These are phyloP conservation scores for Microctenopoma lineatum DNA, from an alignment of 2,797 vertebrate genomes.

Conservation along the genomic window DNA sequence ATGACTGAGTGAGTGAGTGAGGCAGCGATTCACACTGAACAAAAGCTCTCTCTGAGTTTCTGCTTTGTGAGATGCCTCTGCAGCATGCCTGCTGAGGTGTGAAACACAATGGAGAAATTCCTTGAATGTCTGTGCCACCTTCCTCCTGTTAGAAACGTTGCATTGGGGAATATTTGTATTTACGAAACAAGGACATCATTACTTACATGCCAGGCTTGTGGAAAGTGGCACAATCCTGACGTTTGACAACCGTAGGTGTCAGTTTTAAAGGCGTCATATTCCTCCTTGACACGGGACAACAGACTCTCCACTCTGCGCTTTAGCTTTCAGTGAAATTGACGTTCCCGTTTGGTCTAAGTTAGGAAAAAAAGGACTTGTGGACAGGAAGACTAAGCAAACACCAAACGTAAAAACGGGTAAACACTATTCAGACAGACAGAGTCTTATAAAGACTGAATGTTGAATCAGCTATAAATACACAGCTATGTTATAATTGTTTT, in stretches of 20 bases:
- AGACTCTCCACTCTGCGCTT: slow-evolving; percentile 67
- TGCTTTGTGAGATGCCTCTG: slow-evolving; percentile 47
- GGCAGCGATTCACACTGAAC: slow-evolving; percentile 56
- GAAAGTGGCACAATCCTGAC: slow-evolving; percentile 18
- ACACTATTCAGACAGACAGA: slow-evolving; percentile 72
- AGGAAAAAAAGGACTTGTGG: slow-evolving; percentile 58
- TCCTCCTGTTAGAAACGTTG: slow-evolving; percentile 1
- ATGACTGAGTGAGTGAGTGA: slow-evolving; percentile 61
- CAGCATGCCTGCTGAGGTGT: slow-evolving; percentile 28
- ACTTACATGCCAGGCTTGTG: not conserved
- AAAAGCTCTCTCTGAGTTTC: slow-evolving; percentile 41
- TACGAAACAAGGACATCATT: not conserved
- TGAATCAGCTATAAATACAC: slow-evolving; percentile 82
- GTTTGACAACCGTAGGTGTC: slow-evolving; percentile 42
- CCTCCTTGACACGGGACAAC: slow-evolving; percentile 49
- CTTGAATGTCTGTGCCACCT: slow-evolving; percentile 17
- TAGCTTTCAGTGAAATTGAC: slow-evolving; percentile 47
- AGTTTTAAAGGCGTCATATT: slow-evolving; percentile 48
- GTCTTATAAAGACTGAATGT: slow-evolving; percentile 72
- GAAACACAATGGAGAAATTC: slow-evolving; percentile 37
- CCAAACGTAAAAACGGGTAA: slow-evolving; percentile 67
- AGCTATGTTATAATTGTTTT: slow-evolving; percentile 80
- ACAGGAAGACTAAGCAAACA: slow-evolving; percentile 75
- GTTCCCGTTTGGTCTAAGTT: slow-evolving; percentile 58
- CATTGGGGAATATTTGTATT: not conserved